phyloP scores from a whole-genome alignment of 2,113 vertebrate species.

The Podarcis muralis region DNA sequence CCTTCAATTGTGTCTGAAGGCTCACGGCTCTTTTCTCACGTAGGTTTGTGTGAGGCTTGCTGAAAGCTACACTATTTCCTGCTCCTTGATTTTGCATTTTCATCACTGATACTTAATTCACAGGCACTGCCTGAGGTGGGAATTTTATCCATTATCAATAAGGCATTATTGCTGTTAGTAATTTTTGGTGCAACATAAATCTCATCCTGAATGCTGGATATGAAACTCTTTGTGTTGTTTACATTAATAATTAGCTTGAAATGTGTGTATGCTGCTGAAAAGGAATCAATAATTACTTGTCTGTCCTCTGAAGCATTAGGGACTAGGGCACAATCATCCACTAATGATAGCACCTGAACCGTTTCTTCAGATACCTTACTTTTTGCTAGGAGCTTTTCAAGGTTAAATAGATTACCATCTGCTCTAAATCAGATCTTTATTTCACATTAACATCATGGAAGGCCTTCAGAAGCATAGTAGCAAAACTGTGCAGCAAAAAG shows the following conservation, averaged over 20 bases:
- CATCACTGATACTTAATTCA: neutral
- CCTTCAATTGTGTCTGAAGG: neutral
- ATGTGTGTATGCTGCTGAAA: neutral
- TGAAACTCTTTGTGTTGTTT: neutral
- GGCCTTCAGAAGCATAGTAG: neutral
- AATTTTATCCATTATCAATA: neutral
- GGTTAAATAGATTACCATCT: neutral
- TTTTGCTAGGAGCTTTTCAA: neutral
- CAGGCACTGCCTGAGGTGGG: neutral
- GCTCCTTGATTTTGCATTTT: neutral
- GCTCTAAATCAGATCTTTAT: neutral
- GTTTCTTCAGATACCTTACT: neutral
- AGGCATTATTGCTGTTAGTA: neutral
- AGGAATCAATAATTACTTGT: neutral
- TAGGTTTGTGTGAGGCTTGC: neutral
- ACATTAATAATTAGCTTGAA: neutral
- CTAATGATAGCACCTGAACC: neutral
- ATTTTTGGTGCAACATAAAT: neutral
- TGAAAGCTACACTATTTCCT: neutral
- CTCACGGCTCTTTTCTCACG: neutral
- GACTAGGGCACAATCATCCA: neutral
- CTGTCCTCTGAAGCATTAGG: neutral
- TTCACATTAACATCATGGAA: neutral
- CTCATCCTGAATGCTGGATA: neutral
- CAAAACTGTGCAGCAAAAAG: neutral